These are phyloP conservation scores for Caenorhabditis virilis DNA, from an alignment of 2,888 invertebrate genomes.

Conservation along the genomic window DNA sequence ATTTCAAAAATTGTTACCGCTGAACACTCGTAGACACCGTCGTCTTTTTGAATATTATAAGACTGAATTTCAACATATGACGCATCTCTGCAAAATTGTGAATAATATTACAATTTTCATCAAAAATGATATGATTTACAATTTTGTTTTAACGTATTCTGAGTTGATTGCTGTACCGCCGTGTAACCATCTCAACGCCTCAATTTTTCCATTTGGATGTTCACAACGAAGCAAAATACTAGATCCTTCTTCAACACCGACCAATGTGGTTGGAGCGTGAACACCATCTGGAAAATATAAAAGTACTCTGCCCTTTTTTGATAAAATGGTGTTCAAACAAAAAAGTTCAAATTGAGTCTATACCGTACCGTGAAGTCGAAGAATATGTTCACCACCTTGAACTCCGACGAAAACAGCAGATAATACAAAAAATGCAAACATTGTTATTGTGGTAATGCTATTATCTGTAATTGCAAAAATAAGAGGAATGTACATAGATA, in stretches of 20 bases:
- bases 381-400: conserved; percentile 33
- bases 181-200: conserved; percentile 32
- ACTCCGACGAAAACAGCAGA: no score
- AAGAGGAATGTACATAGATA: no score
- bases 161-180: conserved; percentile 23
- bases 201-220: conserved; percentile 30
- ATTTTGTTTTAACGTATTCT: conserved; percentile 27
- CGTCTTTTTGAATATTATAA: conserved; percentile 18
- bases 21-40: conserved; percentile 41
- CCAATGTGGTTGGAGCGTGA: conserved; percentile 28
- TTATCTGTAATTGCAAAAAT: no score
- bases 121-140: conserved; percentile 9
- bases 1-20: conserved; percentile 16
- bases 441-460: no score
- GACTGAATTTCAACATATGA: conserved; percentile 24
- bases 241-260: conserved; percentile 35
- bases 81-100: conserved; percentile 16
- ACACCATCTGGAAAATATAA: conserved; percentile 18
- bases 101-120: conserved; percentile 11
- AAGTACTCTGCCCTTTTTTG: no score
- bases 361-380: conserved; percentile 40
- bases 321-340: no score
- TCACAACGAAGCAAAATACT: conserved; percentile 36
- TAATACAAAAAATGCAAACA: no score
- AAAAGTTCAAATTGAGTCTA: no score